Percentiles rank a stretch among this genome's conserved stretches.
Conservation (phyloP, 1,140 invertebrate genomes). For the Branchinecta lynchi region DNA sequence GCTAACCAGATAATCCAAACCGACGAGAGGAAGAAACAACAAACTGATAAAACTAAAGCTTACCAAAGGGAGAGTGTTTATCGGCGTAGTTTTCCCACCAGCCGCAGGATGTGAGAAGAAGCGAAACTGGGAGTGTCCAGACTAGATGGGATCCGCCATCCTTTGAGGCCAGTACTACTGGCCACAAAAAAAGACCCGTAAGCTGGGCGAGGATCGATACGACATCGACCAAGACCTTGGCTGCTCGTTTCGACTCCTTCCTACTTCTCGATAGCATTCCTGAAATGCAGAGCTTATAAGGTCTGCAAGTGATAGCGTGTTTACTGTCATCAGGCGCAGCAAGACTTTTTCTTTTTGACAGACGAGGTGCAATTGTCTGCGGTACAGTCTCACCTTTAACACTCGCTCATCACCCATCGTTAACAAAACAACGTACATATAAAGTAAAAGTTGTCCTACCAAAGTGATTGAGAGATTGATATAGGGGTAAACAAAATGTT, state of each 20-base stretch:
- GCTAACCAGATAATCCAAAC: background rate
- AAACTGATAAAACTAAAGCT: slow-evolving; percentile 20
- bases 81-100: slow-evolving; percentile 97
- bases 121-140: slow-evolving; percentile 67
- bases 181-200: slow-evolving; percentile 78
- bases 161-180: slow-evolving; percentile 41
- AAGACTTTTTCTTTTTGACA: no score
- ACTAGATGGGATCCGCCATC: slow-evolving; percentile 38
- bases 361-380: no score
- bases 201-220: slow-evolving; percentile 65
- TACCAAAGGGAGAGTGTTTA: slow-evolving; percentile 55
- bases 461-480: no score
- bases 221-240: slow-evolving; percentile 65
- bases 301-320: no score
- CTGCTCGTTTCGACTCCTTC: slow-evolving; percentile 56
- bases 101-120: slow-evolving; percentile 69
- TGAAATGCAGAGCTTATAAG: slow-evolving; percentile 30
- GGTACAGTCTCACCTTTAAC: no score
- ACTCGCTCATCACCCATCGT: no score
- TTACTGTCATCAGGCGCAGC: no score
- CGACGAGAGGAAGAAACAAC: slow-evolving; percentile 1
- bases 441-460: no score
- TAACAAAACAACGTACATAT: no score
- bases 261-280: slow-evolving; percentile 59
- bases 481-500: no score